Evolutionary conservation across 2,113 vertebrate genomes (phyloP), one percentile per base, ranked within the genome.

Genomic region (Alouatta palliata): DNA sequence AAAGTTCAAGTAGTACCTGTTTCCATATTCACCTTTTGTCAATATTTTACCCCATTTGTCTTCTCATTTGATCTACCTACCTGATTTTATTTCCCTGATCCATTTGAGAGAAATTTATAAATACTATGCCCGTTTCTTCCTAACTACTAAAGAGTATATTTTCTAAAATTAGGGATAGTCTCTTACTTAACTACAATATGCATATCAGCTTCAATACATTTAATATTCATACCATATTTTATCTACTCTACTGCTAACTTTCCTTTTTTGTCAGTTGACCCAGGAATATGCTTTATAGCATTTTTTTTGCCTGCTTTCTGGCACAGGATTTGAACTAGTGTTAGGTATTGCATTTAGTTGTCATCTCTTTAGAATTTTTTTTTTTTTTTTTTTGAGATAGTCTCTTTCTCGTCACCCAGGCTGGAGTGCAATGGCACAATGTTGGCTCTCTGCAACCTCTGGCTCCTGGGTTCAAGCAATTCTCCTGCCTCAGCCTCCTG

Each of bases 41-140:
- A 56, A 80, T 27, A 95, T 97, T 92, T 94, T 73, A 92, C 58
- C 19, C 9, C 56, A 61, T 90, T 86, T 93, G 30, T 68, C 75
- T 81, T 85, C 73, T 85, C 32, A 1, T 90, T 56, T 47, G 75
- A 77, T 94, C 61, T 71, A 10, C 54, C 40, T 43, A 37, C 23
- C 20, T 95, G 85, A 56, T 85, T 80, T 90, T 80, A 87, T 95
- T 54, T 92, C 45, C 61, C 30, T 54, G 43, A 87, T 68, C 23
- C 37, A 83, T 92, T 96, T 96, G 58, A 87, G 35, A 91, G 54
- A 95, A 80, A 75, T 45, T 87, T 86, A 84, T 0, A 80, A 75
- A 82, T 91, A 76, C 21, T 30, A 37, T 68, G n/a, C 12, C 71
- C 43, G 8, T 87, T 96, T 90, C 84, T 90, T 92, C 86, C 61